phyloP scores from a whole-genome alignment of 2,113 vertebrate genomes.

The Chaetodon trifascialis region DNA sequence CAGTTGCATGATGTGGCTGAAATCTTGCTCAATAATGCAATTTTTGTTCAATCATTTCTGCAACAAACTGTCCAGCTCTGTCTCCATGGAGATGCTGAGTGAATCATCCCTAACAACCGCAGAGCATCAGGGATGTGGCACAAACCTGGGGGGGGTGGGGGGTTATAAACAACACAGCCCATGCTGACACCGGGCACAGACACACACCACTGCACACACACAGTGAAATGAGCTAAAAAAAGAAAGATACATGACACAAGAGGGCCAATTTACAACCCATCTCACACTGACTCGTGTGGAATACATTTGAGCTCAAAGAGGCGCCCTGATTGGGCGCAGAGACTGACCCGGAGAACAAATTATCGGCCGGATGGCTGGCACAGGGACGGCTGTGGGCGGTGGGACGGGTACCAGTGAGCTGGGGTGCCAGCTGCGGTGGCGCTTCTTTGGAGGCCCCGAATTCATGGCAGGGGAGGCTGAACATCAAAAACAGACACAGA shows the following conservation, averaged over 20 bases:
- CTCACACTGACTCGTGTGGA: background rate
- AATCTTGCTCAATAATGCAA: conserved; percentile 26
- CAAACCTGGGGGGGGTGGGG: conserved; percentile 21
- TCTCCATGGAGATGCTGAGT: conserved; percentile 69
- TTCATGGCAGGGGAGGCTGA: conserved; percentile 86
- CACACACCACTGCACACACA: background rate
- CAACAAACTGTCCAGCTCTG: conserved; percentile 45
- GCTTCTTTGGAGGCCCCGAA: conserved; percentile 97
- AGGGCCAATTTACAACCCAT: conserved; percentile 15
- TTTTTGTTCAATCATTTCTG: background rate
- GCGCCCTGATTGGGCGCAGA: background rate
- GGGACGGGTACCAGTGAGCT: conserved; percentile 87
- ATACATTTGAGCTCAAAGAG: background rate
- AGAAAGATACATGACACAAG: background rate
- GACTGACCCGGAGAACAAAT: conserved; percentile 84
- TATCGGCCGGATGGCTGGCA: conserved; percentile 89
- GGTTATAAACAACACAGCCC: conserved; percentile 25
- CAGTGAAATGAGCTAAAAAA: conserved; percentile 10
- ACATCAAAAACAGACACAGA: background rate
- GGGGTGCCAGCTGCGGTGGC: conserved; percentile 96
- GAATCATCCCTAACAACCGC: conserved; percentile 68
- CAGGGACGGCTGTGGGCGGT: conserved; percentile 84
- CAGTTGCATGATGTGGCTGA: conserved; percentile 7
- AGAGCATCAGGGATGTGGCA: conserved; percentile 33
- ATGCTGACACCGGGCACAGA: background rate